Percentiles rank a stretch among this genome's conserved stretches.
Evolutionary conservation across 1,140 invertebrate genomes (phyloP).

Genomic region (Hylaeus anthracinus): DNA sequence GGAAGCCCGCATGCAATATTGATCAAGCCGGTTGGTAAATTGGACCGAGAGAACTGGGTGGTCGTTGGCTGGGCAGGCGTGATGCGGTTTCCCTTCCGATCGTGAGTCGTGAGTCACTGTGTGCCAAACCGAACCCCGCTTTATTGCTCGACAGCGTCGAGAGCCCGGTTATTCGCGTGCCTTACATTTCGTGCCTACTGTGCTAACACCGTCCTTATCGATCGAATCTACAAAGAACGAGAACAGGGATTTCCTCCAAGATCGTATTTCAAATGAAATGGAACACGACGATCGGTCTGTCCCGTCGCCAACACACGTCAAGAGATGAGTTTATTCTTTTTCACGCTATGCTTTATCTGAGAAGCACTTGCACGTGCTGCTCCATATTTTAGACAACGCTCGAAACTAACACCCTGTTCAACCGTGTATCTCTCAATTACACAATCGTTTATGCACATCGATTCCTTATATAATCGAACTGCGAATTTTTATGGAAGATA

Average conservation of each 20-base stretch:
- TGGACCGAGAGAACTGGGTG: slow-evolving; percentile 37
- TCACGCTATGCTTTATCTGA: background rate
- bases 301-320: background rate
- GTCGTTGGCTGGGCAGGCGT: slow-evolving; percentile 31
- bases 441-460: no score
- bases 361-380: no score
- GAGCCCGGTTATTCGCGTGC: slow-evolving; percentile 1
- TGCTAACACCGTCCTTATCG: slow-evolving; percentile 8
- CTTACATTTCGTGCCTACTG: slow-evolving; percentile 11
- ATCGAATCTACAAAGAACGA: background rate
- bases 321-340: background rate
- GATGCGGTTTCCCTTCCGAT: slow-evolving; percentile 37
- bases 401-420: no score
- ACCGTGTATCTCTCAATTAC: no score
- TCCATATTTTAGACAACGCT: no score
- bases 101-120: slow-evolving; percentile 23
- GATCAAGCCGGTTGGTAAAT: slow-evolving; percentile 65
- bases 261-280: background rate
- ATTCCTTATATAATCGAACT: no score
- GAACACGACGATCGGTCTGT: background rate
- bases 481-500: no score
- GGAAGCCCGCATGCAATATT: slow-evolving; percentile 53
- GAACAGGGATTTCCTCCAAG: background rate
- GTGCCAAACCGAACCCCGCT: slow-evolving; percentile 18
- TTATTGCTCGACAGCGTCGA: slow-evolving; percentile 7